These are phyloP conservation scores for Tolypeutes matacus DNA, from an alignment of 2,797 vertebrate species.

Conservation along the genomic window DNA sequence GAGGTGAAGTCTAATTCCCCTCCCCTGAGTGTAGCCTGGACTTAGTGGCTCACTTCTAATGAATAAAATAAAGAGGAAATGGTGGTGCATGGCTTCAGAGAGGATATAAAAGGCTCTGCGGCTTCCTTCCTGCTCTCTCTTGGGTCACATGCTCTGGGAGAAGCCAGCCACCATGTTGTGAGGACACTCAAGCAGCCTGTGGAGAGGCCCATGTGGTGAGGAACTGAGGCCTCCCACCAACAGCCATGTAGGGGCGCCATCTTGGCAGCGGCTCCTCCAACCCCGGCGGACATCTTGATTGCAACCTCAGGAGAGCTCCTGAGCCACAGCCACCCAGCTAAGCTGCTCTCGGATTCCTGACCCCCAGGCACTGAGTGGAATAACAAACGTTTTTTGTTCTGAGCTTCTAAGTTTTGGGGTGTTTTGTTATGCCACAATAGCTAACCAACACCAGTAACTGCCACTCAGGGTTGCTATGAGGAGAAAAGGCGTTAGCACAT, in stretches of 20 bases:
- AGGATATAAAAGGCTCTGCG: not conserved
- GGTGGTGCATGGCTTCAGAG: not conserved
- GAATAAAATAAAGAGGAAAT: not conserved
- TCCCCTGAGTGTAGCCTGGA: not conserved
- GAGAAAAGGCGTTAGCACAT: accelerated
- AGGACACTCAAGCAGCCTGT: not conserved
- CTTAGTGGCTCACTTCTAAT: not conserved
- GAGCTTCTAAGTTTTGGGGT: not conserved
- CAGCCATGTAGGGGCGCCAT: not conserved
- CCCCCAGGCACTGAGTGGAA: not conserved
- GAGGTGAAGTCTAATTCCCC: not conserved
- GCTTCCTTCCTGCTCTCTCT: not conserved
- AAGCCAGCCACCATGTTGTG: accelerated
- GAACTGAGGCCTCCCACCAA: not conserved
- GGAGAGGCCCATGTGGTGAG: not conserved
- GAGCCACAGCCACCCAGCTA: not conserved
- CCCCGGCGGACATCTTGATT: not conserved
- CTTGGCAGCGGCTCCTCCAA: accelerated
- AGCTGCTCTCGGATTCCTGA: not conserved
- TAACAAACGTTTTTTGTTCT: not conserved
- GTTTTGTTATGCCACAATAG: not conserved
- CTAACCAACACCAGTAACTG: not conserved
- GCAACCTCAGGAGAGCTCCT: not conserved
- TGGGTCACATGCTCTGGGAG: not conserved
- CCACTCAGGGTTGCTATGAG: not conserved